Base-by-base conservation (phyloP, 2,888 invertebrate species). In the Lepidochitona cinerea region DNA sequence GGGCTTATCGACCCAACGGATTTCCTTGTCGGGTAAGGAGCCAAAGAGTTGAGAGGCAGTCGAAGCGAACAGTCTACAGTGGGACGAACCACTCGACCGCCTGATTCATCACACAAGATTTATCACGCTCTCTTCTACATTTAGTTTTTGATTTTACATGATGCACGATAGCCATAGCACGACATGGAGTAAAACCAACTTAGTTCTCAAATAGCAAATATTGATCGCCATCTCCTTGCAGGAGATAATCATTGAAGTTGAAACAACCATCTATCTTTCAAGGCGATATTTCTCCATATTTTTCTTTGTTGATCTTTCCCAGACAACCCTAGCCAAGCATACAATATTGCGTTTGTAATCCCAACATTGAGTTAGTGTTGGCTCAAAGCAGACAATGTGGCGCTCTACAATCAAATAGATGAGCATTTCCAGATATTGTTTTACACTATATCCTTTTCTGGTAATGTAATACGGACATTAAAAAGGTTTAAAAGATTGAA, bases 61-160 rank as follows among this genome's bases (percentile, higher is more conserved):
- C n/a, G n/a, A n/a, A n/a, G n/a, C n/a, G n/a, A n/a, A n/a, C n/a
- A n/a, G n/a, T n/a, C n/a, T n/a, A n/a, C n/a, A n/a, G n/a, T n/a
- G n/a, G n/a, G n/a, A n/a, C n/a, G n/a, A n/a, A n/a, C n/a, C n/a
- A n/a, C n/a, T n/a, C n/a, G n/a, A n/a, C n/a, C n/a, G n/a, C n/a
- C n/a, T n/a, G 41, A 41, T 41, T 41, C 7, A 29, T 18, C 59
- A 59, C 32, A 14, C n/a, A 26, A 59, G 59, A 59, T 59, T 59
- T 23, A 29, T 59, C 59, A 59, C 59, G 23, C 29, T 59, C 29
- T 59, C 29, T 26, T 4, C 26, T 29, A 32, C 23, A 29, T 59
- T 59, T 59, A 59, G 59, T 23, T 59, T 59, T 59, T 4, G 59
- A 59, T 59, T 59, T 26, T 59, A 59, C 59, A 59, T 59, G 59